Conservation (phyloP, 2,797 vertebrate genomes). For the Oreortyx pictus region DNA sequence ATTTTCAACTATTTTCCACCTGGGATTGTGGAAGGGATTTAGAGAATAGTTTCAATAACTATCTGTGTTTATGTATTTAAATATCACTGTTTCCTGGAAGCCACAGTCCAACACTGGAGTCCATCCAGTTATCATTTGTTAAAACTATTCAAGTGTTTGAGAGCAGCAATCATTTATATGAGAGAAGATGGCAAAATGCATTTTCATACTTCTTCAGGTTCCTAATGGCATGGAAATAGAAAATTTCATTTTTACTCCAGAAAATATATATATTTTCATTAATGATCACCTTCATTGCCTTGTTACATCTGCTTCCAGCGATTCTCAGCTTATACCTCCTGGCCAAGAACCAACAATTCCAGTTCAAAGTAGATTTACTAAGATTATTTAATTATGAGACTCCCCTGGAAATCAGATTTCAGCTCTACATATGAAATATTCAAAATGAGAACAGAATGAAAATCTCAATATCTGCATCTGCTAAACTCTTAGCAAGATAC, state of each 20-base stretch:
- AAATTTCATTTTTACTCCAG: conserved; percentile 50
- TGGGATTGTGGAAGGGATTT: neutral
- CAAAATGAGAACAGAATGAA: neutral
- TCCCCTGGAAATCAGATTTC: neutral
- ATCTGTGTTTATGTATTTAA: conserved; percentile 20
- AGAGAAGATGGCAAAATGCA: conserved; percentile 12
- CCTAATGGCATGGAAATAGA: conserved; percentile 53
- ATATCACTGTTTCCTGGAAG: conserved; percentile 5
- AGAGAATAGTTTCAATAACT: conserved; percentile 13
- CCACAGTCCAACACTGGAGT: neutral
- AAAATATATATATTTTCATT: conserved; percentile 16
- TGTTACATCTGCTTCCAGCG: conserved; percentile 16
- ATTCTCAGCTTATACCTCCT: neutral
- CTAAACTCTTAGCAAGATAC: neutral
- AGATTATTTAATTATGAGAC: neutral
- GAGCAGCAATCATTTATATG: conserved; percentile 49
- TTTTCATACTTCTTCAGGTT: conserved; percentile 44
- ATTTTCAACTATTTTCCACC: neutral
- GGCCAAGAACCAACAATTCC: neutral
- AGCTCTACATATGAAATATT: neutral
- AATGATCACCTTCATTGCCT: conserved; percentile 38
- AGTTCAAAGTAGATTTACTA: neutral
- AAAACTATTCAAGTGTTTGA: conserved; percentile 46
- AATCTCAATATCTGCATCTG: neutral
- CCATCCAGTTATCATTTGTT: conserved; percentile 41